phyloP scores from a whole-genome alignment of 2,113 vertebrate genomes.

The Ornithorhynchus anatinus region DNA sequence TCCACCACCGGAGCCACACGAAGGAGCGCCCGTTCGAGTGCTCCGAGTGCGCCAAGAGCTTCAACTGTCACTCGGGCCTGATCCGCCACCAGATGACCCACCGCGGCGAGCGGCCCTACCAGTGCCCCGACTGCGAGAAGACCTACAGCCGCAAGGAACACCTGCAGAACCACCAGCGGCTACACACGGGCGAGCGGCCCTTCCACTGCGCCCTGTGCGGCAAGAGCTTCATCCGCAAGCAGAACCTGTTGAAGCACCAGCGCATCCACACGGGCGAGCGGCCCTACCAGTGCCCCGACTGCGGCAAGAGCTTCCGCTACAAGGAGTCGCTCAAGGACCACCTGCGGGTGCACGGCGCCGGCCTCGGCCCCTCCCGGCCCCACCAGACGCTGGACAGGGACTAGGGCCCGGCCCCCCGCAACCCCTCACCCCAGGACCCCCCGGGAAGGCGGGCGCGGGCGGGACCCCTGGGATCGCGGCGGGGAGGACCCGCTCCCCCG shows the following conservation, averaged over 20 bases:
- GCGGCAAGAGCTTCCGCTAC: constrained; percentile 79
- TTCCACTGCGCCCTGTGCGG: constrained; percentile 72
- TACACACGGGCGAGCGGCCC: constrained; percentile 70
- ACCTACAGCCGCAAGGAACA: constrained; percentile 75
- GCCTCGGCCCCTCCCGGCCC: constrained; percentile 18
- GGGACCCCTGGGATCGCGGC: not conserved
- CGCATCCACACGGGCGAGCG: constrained; percentile 68
- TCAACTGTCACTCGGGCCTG: constrained; percentile 66
- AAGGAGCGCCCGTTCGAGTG: constrained; percentile 71
- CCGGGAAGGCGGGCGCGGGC: no score
- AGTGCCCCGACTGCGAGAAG: constrained; percentile 73
- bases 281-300: constrained; percentile 76
- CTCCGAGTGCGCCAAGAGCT: constrained; percentile 64
- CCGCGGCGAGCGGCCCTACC: constrained; percentile 62
- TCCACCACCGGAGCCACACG: constrained; percentile 63
- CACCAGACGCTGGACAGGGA: constrained; percentile 38
- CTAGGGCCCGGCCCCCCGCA: constrained; percentile 51
- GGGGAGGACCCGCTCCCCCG: no score
- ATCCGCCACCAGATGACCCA: constrained; percentile 70
- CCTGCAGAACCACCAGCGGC: constrained; percentile 72
- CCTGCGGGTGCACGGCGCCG: constrained; percentile 74
- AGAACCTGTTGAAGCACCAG: constrained; percentile 73
- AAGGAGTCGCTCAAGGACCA: constrained; percentile 81
- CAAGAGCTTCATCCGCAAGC: constrained; percentile 75
- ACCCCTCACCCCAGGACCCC: no score